phyloP scores from a whole-genome alignment of 2,113 vertebrate species.

The Brachyhypopomus gauderio region DNA sequence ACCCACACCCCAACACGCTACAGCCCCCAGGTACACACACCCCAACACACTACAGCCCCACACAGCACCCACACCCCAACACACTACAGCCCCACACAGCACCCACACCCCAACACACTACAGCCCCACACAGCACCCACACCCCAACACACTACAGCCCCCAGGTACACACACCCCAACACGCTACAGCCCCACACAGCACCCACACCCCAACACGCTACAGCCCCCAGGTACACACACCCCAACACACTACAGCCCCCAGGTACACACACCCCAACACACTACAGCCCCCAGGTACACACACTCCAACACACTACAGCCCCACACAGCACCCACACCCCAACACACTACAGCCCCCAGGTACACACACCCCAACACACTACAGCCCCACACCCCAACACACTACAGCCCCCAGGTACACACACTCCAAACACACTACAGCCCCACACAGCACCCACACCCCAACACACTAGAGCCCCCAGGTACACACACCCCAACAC shows the following conservation, averaged over 20 bases:
- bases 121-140: slow-evolving; percentile 29
- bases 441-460: slow-evolving; percentile 30
- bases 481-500: slow-evolving; percentile 43
- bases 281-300: slow-evolving; percentile 45
- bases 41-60: too few species aligned
- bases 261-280: slow-evolving; percentile 43
- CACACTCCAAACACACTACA: too few species aligned
- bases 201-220: slow-evolving; percentile 32
- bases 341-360: slow-evolving; percentile 38
- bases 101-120: too few species aligned
- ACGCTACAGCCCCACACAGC: slow-evolving; percentile 34
- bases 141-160: slow-evolving; percentile 35
- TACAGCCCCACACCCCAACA: slow-evolving; percentile 20
- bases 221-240: slow-evolving; percentile 41
- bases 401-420: slow-evolving; percentile 46
- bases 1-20: slow-evolving; percentile 32
- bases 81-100: slow-evolving; percentile 39
- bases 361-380: too few species aligned
- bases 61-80: slow-evolving; percentile 20
- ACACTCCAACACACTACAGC: too few species aligned
- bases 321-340: slow-evolving; percentile 25
- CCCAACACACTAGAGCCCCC: slow-evolving; percentile 33
- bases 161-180: too few species aligned
- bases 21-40: slow-evolving; percentile 44
- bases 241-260: slow-evolving; percentile 33